phyloP scores from a whole-genome alignment of 2,113 vertebrate genomes.

The Ranitomeya variabilis region DNA sequence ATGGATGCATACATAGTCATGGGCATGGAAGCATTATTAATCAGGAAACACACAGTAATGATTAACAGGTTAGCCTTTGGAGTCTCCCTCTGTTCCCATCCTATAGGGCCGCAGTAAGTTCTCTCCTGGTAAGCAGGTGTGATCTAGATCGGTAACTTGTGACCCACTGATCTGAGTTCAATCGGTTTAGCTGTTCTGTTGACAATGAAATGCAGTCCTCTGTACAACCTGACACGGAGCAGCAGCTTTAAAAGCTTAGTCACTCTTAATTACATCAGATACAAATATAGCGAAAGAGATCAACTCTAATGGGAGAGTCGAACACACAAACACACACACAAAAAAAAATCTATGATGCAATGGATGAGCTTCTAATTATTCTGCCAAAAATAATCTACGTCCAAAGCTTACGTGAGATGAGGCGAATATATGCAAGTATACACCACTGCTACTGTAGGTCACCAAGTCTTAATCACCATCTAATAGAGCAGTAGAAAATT shows the following conservation, averaged over 20 bases:
- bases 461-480: too few relatives aligned
- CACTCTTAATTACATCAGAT: constrained; percentile 30
- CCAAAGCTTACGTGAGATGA: too few relatives aligned
- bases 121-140: not conserved
- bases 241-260: constrained; percentile 41
- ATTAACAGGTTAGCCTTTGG: not conserved
- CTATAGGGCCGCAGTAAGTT: not conserved
- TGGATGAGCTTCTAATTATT: not conserved
- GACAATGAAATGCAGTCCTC: constrained; percentile 4
- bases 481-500: too few relatives aligned
- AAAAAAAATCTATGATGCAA: not conserved
- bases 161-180: constrained; percentile 16
- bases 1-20: not conserved
- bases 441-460: too few relatives aligned
- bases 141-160: constrained; percentile 17
- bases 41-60: not conserved
- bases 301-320: not conserved
- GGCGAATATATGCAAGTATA: too few relatives aligned
- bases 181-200: constrained; percentile 16
- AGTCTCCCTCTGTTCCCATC: not conserved
- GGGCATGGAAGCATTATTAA: not conserved
- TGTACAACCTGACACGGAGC: constrained; percentile 18
- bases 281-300: constrained; percentile 7
- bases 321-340: not conserved
- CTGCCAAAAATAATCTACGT: too few relatives aligned